A percentile compares a stretch with the other conserved stretches of the same genome.
Conservation (phyloP, 1,140 invertebrate genomes). For the Calycopis cecrops region DNA sequence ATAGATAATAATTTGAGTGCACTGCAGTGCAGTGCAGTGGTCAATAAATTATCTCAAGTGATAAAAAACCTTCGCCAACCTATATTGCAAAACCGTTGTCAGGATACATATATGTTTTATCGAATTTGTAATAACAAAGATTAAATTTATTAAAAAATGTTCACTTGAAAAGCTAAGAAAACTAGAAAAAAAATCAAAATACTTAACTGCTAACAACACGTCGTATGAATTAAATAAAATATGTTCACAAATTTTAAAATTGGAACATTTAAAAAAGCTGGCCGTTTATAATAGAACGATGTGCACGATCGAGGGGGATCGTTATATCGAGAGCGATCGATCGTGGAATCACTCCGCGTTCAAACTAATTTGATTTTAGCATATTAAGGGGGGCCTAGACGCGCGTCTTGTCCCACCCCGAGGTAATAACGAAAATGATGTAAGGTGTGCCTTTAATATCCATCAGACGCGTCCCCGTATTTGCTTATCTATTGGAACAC, state of each 20-base stretch:
- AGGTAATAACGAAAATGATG: slow-evolving; percentile 71
- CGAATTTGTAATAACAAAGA: too few species aligned
- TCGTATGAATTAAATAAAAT: too few species aligned
- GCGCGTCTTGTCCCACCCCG: slow-evolving; percentile 59
- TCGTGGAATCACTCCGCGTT: slow-evolving; percentile 62
- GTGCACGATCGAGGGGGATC: slow-evolving; percentile 28
- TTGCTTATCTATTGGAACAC: slow-evolving; percentile 71
- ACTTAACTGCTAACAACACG: too few species aligned
- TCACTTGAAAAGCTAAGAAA: not conserved
- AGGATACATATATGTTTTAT: too few species aligned
- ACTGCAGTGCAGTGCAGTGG: too few species aligned
- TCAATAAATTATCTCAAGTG: too few species aligned
- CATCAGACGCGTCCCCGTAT: slow-evolving; percentile 67
- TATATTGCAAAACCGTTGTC: too few species aligned
- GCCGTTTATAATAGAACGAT: slow-evolving; percentile 29
- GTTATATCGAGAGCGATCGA: slow-evolving; percentile 60
- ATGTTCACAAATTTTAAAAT: not conserved
- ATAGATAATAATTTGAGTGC: too few species aligned
- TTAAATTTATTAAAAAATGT: too few species aligned
- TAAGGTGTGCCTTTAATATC: slow-evolving; percentile 74
- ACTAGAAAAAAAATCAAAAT: too few species aligned
- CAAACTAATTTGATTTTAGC: slow-evolving; percentile 74
- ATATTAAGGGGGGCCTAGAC: slow-evolving; percentile 69
- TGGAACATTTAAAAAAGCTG: slow-evolving; percentile 10
- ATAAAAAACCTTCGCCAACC: too few species aligned